phyloP scores from a whole-genome alignment of 2,797 vertebrate genomes.

The Anguilla pacifica region DNA sequence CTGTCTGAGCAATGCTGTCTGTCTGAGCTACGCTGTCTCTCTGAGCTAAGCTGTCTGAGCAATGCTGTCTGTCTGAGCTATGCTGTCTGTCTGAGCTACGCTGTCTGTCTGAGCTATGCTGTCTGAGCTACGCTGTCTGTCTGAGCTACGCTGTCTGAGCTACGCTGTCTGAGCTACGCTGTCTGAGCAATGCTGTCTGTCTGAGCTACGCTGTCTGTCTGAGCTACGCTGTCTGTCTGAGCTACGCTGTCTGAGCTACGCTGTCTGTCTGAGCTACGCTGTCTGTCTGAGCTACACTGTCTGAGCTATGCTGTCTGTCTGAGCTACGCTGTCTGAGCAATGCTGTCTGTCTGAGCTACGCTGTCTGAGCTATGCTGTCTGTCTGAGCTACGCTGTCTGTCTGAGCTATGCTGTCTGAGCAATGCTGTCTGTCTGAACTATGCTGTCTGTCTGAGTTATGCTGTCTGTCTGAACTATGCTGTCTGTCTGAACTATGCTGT shows the following conservation, averaged over 20 bases:
- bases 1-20: background rate
- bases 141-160: background rate
- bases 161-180: conserved; percentile 47
- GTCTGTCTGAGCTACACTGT: too few relatives aligned
- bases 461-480: background rate
- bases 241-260: background rate
- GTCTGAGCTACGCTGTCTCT: background rate
- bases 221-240: background rate
- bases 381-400: background rate
- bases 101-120: background rate
- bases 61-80: background rate
- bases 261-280: too few relatives aligned
- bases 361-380: too few relatives aligned
- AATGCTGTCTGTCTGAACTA: background rate
- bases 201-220: background rate
- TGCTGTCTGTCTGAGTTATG: background rate
- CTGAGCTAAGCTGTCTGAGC: background rate
- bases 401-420: background rate
- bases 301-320: too few relatives aligned
- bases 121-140: background rate
- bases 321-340: background rate
- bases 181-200: background rate
- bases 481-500: background rate
- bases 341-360: background rate
- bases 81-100: background rate